A percentile compares a stretch with the other conserved stretches of the same genome.
These are phyloP conservation scores for Ameiurus melas DNA, from an alignment of 2,113 vertebrate species.

Conservation along the genomic window DNA sequence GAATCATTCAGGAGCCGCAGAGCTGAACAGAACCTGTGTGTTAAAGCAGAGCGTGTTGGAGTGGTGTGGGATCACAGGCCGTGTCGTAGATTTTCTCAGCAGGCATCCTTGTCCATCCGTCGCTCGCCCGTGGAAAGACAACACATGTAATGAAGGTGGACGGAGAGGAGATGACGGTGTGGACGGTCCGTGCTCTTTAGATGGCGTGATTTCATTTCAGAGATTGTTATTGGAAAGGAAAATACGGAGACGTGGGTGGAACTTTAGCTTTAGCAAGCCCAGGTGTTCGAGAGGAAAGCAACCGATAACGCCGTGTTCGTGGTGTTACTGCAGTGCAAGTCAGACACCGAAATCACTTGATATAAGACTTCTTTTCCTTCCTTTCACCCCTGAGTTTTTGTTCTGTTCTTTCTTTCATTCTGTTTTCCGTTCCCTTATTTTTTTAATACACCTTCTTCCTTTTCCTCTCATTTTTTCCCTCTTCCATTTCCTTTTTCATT, in stretches of 20 bases:
- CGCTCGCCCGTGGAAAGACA: not conserved
- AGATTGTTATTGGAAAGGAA: not conserved
- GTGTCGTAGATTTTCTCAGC: not conserved
- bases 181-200: too few relatives aligned
- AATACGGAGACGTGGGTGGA: not conserved
- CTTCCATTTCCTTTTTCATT: not conserved
- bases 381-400: not conserved
- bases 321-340: not conserved
- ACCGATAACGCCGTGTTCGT: not conserved
- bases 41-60: not conserved
- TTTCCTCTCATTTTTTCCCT: not conserved
- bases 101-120: not conserved
- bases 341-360: not conserved
- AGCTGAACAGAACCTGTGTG: not conserved
- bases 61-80: not conserved
- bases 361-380: too few relatives aligned
- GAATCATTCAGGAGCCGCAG: constrained; percentile 3
- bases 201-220: not conserved
- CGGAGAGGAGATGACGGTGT: not conserved
- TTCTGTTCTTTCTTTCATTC: too few relatives aligned
- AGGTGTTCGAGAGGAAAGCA: not conserved
- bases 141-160: not conserved
- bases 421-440: not conserved
- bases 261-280: not conserved
- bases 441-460: too few relatives aligned